A percentile compares a stretch with the other conserved stretches of the same genome.
phyloP scores from a whole-genome alignment of 2,888 invertebrate species.

The Platynereis dumerilii region DNA sequence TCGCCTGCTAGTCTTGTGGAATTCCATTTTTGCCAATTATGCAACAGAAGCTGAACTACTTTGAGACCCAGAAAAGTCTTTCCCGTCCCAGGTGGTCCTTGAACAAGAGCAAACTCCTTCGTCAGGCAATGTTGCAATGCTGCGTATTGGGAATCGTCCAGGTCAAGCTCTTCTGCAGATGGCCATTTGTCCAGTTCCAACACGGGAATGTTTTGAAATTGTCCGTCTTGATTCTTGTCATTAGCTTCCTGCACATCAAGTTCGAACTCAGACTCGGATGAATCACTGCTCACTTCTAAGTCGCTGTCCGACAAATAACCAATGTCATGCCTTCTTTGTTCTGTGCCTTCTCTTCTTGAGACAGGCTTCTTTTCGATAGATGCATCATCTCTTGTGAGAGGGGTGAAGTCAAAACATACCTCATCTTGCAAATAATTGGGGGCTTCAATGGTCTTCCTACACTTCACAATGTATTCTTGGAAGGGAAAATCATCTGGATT shows the following conservation, averaged over 20 bases:
- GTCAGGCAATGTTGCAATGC: conserved; percentile 54
- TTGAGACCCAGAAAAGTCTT: conserved; percentile 82
- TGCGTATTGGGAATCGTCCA: conserved; percentile 52
- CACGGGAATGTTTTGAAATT: conserved; percentile 19
- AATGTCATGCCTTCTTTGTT: no score
- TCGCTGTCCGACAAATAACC: no score
- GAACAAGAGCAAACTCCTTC: conserved; percentile 57
- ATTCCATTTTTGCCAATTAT: conserved; percentile 66
- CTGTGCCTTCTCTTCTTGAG: no score
- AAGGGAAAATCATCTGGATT: conserved; percentile 70
- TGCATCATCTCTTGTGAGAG: conserved; percentile 5
- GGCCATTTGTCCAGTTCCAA: conserved; percentile 45
- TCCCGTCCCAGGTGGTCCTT: conserved; percentile 84
- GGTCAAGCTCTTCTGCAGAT: conserved; percentile 36
- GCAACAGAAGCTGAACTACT: conserved; percentile 72
- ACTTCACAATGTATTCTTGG: conserved; percentile 73
- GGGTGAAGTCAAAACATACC: conserved; percentile 12
- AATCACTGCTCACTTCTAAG: no score
- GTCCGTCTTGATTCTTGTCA: no score
- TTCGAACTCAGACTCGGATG: no score
- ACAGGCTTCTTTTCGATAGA: no score
- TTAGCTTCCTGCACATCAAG: not conserved
- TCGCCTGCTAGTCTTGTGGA: not conserved
- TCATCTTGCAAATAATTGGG: conserved; percentile 62
- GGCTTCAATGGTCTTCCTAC: conserved; percentile 46